These are phyloP conservation scores for Pardalotus punctatus DNA, from an alignment of 2,113 vertebrate genomes.

Conservation along the genomic window DNA sequence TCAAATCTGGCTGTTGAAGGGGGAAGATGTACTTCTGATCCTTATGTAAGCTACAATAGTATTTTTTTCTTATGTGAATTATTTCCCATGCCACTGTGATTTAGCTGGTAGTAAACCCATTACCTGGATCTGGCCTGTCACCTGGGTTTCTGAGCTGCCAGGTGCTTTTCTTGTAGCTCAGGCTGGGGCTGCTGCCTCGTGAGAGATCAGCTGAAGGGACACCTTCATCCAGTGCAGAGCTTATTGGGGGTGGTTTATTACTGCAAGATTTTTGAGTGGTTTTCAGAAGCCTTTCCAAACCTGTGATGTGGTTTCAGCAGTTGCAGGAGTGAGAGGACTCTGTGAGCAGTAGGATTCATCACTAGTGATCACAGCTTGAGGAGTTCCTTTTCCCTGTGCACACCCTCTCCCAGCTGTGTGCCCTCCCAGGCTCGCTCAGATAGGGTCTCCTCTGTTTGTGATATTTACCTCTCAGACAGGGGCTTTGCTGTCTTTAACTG, in stretches of 20 bases:
- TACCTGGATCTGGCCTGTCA: background rate
- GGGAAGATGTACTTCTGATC: background rate
- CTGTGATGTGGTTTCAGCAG: background rate
- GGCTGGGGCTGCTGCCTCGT: background rate
- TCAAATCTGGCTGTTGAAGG: background rate
- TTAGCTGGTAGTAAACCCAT: background rate
- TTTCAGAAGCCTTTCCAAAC: constrained; percentile 22
- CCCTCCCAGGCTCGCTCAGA: background rate
- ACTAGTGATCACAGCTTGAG: background rate
- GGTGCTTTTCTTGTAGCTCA: background rate
- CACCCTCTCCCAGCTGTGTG: background rate
- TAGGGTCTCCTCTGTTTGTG: background rate
- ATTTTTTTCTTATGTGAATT: background rate
- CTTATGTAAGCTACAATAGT: accelerated
- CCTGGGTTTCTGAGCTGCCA: background rate
- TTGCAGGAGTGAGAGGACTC: background rate
- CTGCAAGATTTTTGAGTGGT: background rate
- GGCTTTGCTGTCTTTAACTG: background rate
- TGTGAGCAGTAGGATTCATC: background rate
- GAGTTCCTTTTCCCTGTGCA: background rate
- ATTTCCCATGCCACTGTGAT: background rate
- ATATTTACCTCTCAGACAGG: background rate
- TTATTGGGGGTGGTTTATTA: background rate
- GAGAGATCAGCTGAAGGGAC: background rate
- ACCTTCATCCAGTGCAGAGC: background rate